Evolutionary conservation across 92 coral and sea anemone genomes (phyloP).

Genomic region (Galaxea fascicularis): DNA sequence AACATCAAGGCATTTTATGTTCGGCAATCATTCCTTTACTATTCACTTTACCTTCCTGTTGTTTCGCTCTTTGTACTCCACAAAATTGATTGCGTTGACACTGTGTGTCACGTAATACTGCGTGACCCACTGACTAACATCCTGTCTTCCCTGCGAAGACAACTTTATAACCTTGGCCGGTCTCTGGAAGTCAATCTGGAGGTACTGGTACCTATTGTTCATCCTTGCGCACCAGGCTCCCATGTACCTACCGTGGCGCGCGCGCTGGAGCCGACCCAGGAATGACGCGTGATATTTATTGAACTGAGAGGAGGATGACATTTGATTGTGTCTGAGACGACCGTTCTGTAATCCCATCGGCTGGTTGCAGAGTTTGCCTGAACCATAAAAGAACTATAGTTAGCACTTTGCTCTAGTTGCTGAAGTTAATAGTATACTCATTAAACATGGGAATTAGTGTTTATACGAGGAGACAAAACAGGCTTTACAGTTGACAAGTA

Average conservation of each 20-base stretch:
- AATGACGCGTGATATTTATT: slow-evolving; percentile 52
- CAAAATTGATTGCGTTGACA: slow-evolving; percentile 64
- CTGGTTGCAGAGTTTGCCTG: slow-evolving; percentile 66
- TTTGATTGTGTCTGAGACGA: slow-evolving; percentile 46
- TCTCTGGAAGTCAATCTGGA: slow-evolving; percentile 57
- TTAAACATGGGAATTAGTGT: too few relatives aligned
- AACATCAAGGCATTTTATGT: too few relatives aligned
- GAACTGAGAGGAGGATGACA: slow-evolving; percentile 68
- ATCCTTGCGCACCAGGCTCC: slow-evolving; percentile 77
- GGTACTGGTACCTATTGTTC: slow-evolving; percentile 65
- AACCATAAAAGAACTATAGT: not conserved
- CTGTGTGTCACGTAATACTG: slow-evolving; percentile 53
- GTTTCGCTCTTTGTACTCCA: slow-evolving; percentile 66
- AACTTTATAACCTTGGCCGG: slow-evolving; percentile 67
- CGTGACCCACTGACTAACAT: slow-evolving; percentile 75
- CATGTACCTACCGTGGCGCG: slow-evolving; percentile 66
- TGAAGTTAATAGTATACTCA: too few relatives aligned
- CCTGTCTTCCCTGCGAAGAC: slow-evolving; percentile 67
- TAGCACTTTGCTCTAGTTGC: too few relatives aligned
- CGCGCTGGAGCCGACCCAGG: slow-evolving; percentile 62
- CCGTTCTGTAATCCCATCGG: slow-evolving; percentile 81
- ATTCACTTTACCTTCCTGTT: slow-evolving; percentile 51
- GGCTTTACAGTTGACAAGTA: too few relatives aligned
- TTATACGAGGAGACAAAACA: too few relatives aligned
- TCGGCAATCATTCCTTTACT: not conserved